Conservation (phyloP, 1,140 invertebrate genomes). For the Drosophila serrata region DNA sequence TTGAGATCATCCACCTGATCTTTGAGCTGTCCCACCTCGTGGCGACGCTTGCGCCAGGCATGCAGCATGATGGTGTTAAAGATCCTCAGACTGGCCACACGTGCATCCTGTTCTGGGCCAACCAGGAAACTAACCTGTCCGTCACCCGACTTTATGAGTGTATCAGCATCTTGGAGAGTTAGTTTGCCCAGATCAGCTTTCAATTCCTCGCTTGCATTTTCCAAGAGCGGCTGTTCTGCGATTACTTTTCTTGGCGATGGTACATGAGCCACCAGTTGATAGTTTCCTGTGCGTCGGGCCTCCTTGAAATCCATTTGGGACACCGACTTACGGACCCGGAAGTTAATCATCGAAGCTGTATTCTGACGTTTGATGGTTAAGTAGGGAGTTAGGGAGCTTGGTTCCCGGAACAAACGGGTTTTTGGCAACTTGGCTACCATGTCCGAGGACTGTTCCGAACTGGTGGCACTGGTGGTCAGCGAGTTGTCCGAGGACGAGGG, state of each 20-base stretch:
- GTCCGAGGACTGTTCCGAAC: constrained; percentile 3
- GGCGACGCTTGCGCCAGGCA: constrained; percentile 71
- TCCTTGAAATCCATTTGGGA: constrained; percentile 83
- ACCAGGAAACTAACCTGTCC: constrained; percentile 50
- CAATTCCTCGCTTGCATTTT: not conserved
- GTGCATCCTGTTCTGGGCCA: constrained; percentile 56
- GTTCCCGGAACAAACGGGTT: not conserved
- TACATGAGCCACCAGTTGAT: constrained; percentile 61
- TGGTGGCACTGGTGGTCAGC: constrained; percentile 32
- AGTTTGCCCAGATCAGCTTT: constrained; percentile 34
- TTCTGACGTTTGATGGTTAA: constrained; percentile 63
- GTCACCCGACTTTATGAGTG: constrained; percentile 21
- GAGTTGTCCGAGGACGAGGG: constrained; percentile 70
- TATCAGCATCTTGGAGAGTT: constrained; percentile 42
- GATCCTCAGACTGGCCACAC: constrained; percentile 70
- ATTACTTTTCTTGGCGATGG: constrained; percentile 25
- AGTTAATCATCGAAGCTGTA: constrained; percentile 61
- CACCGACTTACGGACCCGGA: constrained; percentile 65
- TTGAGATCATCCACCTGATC: constrained; percentile 66
- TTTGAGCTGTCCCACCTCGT: constrained; percentile 60
- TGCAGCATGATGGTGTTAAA: constrained; percentile 76
- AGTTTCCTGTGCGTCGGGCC: constrained; percentile 59
- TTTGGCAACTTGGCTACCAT: constrained; percentile 11
- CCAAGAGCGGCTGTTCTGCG: not conserved
- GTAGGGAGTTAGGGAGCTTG: constrained; percentile 35